These are phyloP conservation scores for Ophion obscuratus DNA, from an alignment of 2,888 invertebrate genomes.

Conservation along the genomic window DNA sequence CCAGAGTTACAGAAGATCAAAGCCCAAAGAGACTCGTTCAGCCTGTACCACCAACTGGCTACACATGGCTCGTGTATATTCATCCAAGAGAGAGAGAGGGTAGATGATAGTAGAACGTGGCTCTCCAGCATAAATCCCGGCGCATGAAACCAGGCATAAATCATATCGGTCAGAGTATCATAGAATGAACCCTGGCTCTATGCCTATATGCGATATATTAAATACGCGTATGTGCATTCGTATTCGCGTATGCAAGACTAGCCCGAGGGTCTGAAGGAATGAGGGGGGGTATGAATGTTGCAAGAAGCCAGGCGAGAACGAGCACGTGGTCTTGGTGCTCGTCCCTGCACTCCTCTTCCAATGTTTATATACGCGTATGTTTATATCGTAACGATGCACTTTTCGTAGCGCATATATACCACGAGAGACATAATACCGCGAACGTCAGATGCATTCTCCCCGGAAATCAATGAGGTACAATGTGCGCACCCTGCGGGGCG, in stretches of 20 bases:
- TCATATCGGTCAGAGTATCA: constrained; percentile 67
- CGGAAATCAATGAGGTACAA: constrained; percentile 62
- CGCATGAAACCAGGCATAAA: constrained; percentile 70
- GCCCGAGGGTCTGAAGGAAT: constrained; percentile 20
- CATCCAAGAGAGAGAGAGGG: constrained; percentile 38
- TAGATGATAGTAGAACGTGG: constrained; percentile 63
- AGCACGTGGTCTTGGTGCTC: constrained; percentile 30
- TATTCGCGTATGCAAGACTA: constrained; percentile 25
- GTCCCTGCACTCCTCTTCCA: not conserved
- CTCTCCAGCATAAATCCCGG: constrained; percentile 69
- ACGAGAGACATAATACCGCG: constrained; percentile 46
- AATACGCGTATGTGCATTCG: constrained; percentile 30
- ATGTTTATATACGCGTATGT: not conserved
- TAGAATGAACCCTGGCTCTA: constrained; percentile 44
- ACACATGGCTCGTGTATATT: constrained; percentile 10
- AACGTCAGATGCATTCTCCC: constrained; percentile 57
- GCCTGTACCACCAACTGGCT: not conserved
- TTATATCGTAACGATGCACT: constrained; percentile 41
- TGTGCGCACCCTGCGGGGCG: constrained; percentile 35
- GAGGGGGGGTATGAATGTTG: constrained; percentile 45
- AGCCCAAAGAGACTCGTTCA: not conserved
- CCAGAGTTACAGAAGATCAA: constrained; percentile 7
- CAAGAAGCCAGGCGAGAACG: constrained; percentile 40
- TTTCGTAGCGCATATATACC: constrained; percentile 27
- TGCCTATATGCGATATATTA: constrained; percentile 31